A percentile compares a stretch with the other conserved stretches of the same genome.
Evolutionary conservation across 2,888 invertebrate genomes (phyloP).

Genomic region (Dryocosmus kuriphilus): DNA sequence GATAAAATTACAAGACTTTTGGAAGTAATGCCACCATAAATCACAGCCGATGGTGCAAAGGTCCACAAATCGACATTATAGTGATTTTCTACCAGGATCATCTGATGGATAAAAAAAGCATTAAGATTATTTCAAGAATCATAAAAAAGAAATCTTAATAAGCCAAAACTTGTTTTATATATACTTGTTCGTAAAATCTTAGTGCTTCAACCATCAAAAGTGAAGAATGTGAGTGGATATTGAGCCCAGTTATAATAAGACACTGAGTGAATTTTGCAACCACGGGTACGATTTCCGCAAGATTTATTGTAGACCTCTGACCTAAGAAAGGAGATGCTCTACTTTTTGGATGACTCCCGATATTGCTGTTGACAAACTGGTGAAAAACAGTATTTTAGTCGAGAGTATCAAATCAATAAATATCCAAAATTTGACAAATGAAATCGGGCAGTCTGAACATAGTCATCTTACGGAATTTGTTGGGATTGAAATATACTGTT

Average conservation of each 20-base stretch:
- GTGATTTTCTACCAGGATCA: constrained; percentile 59
- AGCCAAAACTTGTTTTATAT: not conserved
- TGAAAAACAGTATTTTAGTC: constrained; percentile 25
- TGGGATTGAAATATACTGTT: too few relatives aligned
- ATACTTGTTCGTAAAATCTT: constrained; percentile 71
- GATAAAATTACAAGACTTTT: constrained; percentile 66
- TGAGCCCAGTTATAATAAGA: constrained; percentile 67
- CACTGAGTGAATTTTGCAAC: constrained; percentile 59
- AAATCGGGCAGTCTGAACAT: too few relatives aligned
- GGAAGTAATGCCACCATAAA: constrained; percentile 69
- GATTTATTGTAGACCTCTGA: constrained; percentile 59
- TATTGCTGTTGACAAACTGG: constrained; percentile 64
- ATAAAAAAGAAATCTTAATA: not conserved
- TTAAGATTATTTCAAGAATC: not conserved
- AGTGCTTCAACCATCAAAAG: constrained; percentile 66
- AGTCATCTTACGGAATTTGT: too few relatives aligned
- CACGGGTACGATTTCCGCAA: constrained; percentile 59
- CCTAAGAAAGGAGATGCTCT: constrained; percentile 68
- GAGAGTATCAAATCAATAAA: not conserved
- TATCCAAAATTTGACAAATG: too few relatives aligned
- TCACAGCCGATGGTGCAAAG: constrained; percentile 68
- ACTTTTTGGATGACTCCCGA: constrained; percentile 54
- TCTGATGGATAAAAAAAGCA: constrained; percentile 45
- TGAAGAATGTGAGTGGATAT: constrained; percentile 61
- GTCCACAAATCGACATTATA: constrained; percentile 62